Conservation (phyloP, 1,140 invertebrate genomes). For the Mesaphorura yosii region DNA sequence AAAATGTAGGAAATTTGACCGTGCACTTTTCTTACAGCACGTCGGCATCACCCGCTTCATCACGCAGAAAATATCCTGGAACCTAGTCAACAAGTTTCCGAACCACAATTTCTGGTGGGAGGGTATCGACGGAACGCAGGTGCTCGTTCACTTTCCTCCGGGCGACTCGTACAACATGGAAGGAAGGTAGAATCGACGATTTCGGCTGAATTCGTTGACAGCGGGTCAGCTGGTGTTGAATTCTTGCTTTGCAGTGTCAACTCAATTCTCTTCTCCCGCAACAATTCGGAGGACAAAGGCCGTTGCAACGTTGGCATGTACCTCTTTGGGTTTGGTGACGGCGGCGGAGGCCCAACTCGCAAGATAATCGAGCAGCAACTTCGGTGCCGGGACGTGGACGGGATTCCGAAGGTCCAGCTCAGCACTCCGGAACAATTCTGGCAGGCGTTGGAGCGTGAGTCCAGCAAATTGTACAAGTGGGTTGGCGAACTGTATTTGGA, state of each 20-base stretch:
- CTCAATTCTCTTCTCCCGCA: conserved; percentile 39
- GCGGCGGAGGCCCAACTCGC: conserved; percentile 46
- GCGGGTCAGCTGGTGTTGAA: not conserved
- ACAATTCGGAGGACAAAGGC: conserved; percentile 46
- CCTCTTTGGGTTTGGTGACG: conserved; percentile 43
- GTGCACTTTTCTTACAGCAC: conserved; percentile 31
- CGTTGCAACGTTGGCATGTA: conserved; percentile 38
- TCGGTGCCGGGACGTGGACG: conserved; percentile 41
- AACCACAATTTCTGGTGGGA: conserved; percentile 48
- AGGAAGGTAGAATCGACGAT: conserved; percentile 32
- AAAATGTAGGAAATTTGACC: not conserved
- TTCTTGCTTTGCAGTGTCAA: conserved; percentile 24
- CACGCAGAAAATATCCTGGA: conserved; percentile 48
- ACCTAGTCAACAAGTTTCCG: conserved; percentile 46
- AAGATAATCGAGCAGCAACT: conserved; percentile 41
- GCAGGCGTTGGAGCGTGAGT: conserved; percentile 36
- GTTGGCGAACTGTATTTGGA: conserved; percentile 45
- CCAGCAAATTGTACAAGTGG: conserved; percentile 39
- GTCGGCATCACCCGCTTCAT: conserved; percentile 42
- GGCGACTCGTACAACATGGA: conserved; percentile 42
- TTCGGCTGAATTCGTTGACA: too few relatives aligned
- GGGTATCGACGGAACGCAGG: conserved; percentile 40
- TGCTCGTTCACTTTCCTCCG: conserved; percentile 46
- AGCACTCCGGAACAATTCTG: conserved; percentile 41
- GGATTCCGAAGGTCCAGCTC: conserved; percentile 42